These are phyloP conservation scores for Diorhabda sublineata DNA, from an alignment of 1,140 invertebrate species.

Conservation along the genomic window DNA sequence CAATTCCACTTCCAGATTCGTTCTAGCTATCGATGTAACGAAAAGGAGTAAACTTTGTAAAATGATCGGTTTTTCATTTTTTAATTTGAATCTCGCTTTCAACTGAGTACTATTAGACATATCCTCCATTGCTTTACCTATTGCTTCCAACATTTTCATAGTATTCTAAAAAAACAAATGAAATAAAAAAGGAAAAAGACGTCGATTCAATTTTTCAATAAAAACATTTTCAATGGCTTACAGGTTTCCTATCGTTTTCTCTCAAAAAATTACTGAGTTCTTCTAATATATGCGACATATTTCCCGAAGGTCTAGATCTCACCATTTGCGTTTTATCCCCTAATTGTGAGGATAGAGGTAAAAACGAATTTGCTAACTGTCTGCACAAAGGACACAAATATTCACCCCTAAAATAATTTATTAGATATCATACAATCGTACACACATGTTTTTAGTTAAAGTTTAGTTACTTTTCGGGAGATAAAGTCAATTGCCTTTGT, in stretches of 20 bases:
- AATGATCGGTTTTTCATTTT: slow-evolving; percentile 53
- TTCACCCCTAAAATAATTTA: slow-evolving; percentile 63
- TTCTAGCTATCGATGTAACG: slow-evolving; percentile 85
- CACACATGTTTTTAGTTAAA: no score
- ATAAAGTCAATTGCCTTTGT: slow-evolving; percentile 67
- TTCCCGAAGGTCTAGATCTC: slow-evolving; percentile 53
- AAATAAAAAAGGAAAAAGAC: slow-evolving; percentile 14
- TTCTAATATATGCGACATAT: slow-evolving; percentile 51
- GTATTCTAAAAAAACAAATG: slow-evolving; percentile 47
- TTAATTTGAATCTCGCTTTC: slow-evolving; percentile 57
- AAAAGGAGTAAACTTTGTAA: slow-evolving; percentile 80
- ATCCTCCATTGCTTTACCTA: slow-evolving; percentile 88
- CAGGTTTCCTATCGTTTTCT: slow-evolving; percentile 62
- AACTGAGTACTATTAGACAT: slow-evolving; percentile 77
- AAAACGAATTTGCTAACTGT: slow-evolving; percentile 87
- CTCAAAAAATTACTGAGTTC: slow-evolving; percentile 63
- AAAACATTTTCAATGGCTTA: slow-evolving; percentile 44
- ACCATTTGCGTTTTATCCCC: slow-evolving; percentile 64
- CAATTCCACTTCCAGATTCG: slow-evolving; percentile 89
- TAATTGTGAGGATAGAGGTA: slow-evolving; percentile 80
- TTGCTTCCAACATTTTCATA: slow-evolving; percentile 70
- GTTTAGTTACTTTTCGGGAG: slow-evolving; percentile 59
- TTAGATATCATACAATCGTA: no score
- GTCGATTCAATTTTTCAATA: background rate
- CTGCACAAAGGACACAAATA: slow-evolving; percentile 92